Evolutionary conservation across 2,797 vertebrate genomes (phyloP), one percentile per base, ranked within the genome.

Genomic region (Pipistrellus kuhlii): DNA sequence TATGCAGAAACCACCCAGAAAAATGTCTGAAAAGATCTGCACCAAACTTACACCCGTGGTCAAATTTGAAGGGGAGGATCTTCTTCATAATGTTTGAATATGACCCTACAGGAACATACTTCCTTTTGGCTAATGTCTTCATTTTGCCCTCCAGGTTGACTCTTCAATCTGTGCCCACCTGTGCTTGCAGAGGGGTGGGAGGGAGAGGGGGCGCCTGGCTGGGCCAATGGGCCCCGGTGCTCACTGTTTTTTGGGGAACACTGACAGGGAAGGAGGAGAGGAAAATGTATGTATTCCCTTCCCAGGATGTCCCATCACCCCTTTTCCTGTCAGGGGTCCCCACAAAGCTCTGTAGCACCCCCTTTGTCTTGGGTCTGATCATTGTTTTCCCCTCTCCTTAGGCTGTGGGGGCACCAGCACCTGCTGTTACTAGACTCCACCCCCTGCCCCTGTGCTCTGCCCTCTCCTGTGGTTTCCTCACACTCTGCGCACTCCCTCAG

Each of bases 351-450:
- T 69, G 57, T 41, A 57, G 38, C 57, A 13, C 13, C 20, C 35
- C 12, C 6, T 84, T 38, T 35, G 25, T 38, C 77, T 57, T n/a
- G 38, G 23, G 9, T 78, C 66, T 44, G 21, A 57, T 11, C 12
- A 0, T 3, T 1, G 2, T 12, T 57, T n/a, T 35, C 51, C 17
- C 14, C 1, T 8, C 25, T 23, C 18, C 14, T 46, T 5, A 18
- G 66, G 51, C 23, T 69, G 14, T 32, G 3, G 17, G 14, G 11
- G 27, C 13, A 27, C 55, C 0, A 13, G 25, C 8, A 30, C 15
- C 30, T 38, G 10, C 27, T 9, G 20, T 38, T 41, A 38, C 10
- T 27, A 81, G n/a, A 21, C 6, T 46, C 35, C 6, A 5, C 6
- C n/a, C 18, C 3, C 27, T 12, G 6, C 9, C 38, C 77, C 38